Evolutionary conservation across 1,140 invertebrate genomes (phyloP).

Genomic region (Drosophila prosaltans): DNA sequence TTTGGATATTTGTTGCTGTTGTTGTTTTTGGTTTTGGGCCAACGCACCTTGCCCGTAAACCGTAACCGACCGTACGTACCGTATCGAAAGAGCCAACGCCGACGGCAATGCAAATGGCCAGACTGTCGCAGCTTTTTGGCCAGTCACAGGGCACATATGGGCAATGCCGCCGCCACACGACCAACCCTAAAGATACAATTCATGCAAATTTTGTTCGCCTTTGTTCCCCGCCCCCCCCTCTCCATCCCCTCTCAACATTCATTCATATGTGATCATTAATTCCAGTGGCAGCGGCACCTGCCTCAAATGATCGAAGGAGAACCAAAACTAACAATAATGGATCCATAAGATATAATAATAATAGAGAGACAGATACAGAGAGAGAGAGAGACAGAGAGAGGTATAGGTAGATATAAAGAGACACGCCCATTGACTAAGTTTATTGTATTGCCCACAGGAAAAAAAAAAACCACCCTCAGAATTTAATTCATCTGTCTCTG

Average conservation of each 20-base stretch:
- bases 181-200: slow-evolving; percentile 8
- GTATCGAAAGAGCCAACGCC: slow-evolving; percentile 18
- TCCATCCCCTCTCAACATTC: background rate
- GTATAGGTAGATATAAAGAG: background rate
- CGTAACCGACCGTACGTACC: background rate
- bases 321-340: background rate
- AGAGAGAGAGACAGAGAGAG: background rate
- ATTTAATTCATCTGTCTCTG: slow-evolving; percentile 18
- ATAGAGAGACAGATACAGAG: slow-evolving; percentile 1
- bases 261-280: slow-evolving; percentile 12
- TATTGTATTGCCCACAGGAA: background rate
- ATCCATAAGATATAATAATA: slow-evolving; percentile 49
- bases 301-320: background rate
- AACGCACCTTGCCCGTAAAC: slow-evolving; percentile 16
- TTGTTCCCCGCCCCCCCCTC: background rate
- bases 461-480: slow-evolving; percentile 21
- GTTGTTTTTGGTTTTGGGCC: slow-evolving; percentile 18
- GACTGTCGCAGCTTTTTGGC: slow-evolving; percentile 1
- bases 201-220: background rate
- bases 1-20: background rate
- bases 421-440: slow-evolving; percentile 32
- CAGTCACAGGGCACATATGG: slow-evolving; percentile 6
- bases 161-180: slow-evolving; percentile 1
- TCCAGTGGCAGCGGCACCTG: slow-evolving; percentile 5
- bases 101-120: slow-evolving; percentile 45